Percentiles rank a stretch among this genome's conserved stretches.
Evolutionary conservation across 2,797 vertebrate species (phyloP).

Genomic region (Myoxocephalus aenaeus): DNA sequence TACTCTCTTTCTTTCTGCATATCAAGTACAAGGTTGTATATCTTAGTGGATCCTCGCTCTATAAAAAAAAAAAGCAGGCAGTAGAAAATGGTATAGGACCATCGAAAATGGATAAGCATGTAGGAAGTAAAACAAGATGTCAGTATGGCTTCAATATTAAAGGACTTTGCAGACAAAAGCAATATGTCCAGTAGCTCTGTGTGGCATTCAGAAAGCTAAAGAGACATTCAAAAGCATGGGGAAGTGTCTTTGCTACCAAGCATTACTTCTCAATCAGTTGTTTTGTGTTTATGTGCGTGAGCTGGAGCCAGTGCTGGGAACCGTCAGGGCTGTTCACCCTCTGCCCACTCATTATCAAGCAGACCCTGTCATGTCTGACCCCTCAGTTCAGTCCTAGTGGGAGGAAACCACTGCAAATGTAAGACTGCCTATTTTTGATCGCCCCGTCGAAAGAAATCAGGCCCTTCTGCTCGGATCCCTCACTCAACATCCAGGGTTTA

Average conservation of each 20-base stretch:
- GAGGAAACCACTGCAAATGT: slow-evolving; percentile 36
- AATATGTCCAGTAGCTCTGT: background rate
- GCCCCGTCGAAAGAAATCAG: background rate
- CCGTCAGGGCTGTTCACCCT: slow-evolving; percentile 53
- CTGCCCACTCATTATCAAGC: slow-evolving; percentile 61
- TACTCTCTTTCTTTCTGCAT: background rate
- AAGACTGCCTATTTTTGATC: background rate
- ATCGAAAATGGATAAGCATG: background rate
- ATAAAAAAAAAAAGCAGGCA: background rate
- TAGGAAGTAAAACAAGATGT: background rate
- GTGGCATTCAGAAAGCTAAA: background rate
- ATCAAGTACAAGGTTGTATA: background rate
- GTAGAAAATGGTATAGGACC: background rate
- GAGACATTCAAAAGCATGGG: slow-evolving; percentile 19
- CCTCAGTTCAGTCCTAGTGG: slow-evolving; percentile 13
- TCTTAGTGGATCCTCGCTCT: background rate
- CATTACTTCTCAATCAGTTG: slow-evolving; percentile 7
- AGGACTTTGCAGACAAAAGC: background rate
- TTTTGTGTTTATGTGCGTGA: background rate
- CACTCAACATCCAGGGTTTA: slow-evolving; percentile 12
- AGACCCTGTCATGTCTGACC: slow-evolving; percentile 47
- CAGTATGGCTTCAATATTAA: background rate
- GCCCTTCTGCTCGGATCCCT: background rate
- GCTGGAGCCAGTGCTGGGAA: slow-evolving; percentile 48
- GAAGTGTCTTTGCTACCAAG: slow-evolving; percentile 4